Conservation (phyloP, 2,797 vertebrate species). For the Sebastes alutus region DNA sequence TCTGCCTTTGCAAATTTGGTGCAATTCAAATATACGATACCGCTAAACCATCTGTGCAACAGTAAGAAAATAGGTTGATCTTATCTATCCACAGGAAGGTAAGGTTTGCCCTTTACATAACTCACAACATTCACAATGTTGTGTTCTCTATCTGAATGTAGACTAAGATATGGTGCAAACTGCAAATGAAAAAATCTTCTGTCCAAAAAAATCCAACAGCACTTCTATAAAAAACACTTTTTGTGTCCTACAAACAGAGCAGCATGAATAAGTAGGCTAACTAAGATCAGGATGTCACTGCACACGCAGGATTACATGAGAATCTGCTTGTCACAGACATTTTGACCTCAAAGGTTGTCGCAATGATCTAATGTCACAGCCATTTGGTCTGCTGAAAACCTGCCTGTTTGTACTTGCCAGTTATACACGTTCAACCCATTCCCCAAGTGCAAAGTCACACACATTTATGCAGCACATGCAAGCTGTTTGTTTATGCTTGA, state of each 20-base stretch:
- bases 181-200: neutral
- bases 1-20: constrained; percentile 36
- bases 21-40: constrained; percentile 20
- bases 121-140: neutral
- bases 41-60: constrained; percentile 19
- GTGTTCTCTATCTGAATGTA: neutral
- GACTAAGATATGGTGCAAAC: neutral
- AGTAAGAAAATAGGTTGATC: neutral
- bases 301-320: neutral
- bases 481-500: constrained; percentile 5
- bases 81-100: constrained; percentile 9
- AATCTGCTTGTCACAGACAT: constrained; percentile 4
- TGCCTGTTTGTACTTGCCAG: neutral
- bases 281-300: constrained; percentile 10
- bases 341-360: constrained; percentile 12
- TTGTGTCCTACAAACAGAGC: constrained; percentile 30
- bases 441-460: neutral
- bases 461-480: neutral
- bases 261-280: constrained; percentile 31
- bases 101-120: neutral
- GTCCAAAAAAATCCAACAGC: neutral
- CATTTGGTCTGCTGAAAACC: neutral
- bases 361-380: constrained; percentile 1
- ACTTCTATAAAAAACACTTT: constrained; percentile 31
- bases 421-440: neutral